Evolutionary conservation across 2,888 invertebrate genomes (phyloP).

Genomic region (Campaea margaritaria): DNA sequence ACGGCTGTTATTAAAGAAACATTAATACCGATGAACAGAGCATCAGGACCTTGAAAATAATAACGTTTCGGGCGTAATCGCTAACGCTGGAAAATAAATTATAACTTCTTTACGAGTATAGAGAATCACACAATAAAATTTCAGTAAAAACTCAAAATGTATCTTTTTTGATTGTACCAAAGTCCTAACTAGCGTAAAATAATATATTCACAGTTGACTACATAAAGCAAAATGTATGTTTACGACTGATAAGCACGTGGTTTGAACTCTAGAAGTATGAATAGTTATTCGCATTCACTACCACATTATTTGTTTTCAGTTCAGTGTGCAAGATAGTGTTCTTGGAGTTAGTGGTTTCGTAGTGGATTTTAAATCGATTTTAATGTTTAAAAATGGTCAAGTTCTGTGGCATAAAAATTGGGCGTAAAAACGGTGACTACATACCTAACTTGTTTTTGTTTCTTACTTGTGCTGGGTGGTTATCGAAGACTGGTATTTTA

Average conservation of each 20-base stretch:
- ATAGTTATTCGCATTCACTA: slow-evolving; percentile 58
- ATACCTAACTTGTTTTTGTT: slow-evolving; percentile 27
- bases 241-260: slow-evolving; percentile 73
- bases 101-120: too few relatives aligned
- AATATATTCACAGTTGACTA: slow-evolving; percentile 16
- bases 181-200: too few relatives aligned
- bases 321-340: slow-evolving; percentile 75
- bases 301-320: slow-evolving; percentile 62
- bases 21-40: slow-evolving; percentile 30
- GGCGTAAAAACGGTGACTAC: slow-evolving; percentile 64
- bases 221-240: slow-evolving; percentile 35
- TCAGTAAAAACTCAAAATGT: too few relatives aligned
- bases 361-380: slow-evolving; percentile 48
- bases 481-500: slow-evolving; percentile 4
- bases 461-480: slow-evolving; percentile 1
- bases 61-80: slow-evolving; percentile 18
- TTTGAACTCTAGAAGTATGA: slow-evolving; percentile 52
- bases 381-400: slow-evolving; percentile 50
- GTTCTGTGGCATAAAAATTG: slow-evolving; percentile 67
- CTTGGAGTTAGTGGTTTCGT: slow-evolving; percentile 65
- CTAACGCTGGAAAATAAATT: slow-evolving; percentile 21
- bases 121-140: too few relatives aligned
- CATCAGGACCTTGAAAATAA: slow-evolving; percentile 31
- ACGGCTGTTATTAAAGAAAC: slow-evolving; percentile 28
- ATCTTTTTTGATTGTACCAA: too few relatives aligned